A percentile compares a stretch with the other conserved stretches of the same genome.
Conservation (phyloP, 2,113 vertebrate genomes). For the Serinus canaria region DNA sequence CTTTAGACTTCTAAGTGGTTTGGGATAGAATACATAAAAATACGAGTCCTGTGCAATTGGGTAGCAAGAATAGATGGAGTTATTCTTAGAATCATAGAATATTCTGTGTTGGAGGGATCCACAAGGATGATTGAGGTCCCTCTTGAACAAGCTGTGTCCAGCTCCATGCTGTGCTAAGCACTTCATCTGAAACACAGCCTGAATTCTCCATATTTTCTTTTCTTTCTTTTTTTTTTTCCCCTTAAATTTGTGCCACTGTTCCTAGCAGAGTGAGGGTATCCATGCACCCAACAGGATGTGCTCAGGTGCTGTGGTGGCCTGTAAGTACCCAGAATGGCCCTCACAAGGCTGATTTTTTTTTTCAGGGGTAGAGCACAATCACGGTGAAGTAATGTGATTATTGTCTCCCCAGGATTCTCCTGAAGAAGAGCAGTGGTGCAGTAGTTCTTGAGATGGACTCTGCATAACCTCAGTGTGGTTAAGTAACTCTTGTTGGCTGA, state of each 20-base stretch:
- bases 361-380: background rate
- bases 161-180: background rate
- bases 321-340: background rate
- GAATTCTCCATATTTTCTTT: background rate
- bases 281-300: background rate
- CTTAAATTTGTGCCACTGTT: background rate
- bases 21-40: background rate
- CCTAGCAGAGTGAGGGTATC: background rate
- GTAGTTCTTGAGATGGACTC: background rate
- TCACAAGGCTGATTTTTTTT: background rate
- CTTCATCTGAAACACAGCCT: background rate
- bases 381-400: background rate
- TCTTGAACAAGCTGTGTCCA: background rate
- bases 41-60: rapidly evolving
- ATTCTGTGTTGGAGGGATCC: background rate
- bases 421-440: background rate
- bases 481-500: background rate
- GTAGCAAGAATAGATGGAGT: background rate
- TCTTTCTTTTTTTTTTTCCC: no score
- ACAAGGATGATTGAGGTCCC: background rate
- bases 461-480: background rate
- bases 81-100: background rate
- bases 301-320: background rate
- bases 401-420: background rate
- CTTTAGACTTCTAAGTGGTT: background rate